Evolutionary conservation across 2,797 vertebrate species (phyloP).

Genomic region (Notoglanidium macrostoma): DNA sequence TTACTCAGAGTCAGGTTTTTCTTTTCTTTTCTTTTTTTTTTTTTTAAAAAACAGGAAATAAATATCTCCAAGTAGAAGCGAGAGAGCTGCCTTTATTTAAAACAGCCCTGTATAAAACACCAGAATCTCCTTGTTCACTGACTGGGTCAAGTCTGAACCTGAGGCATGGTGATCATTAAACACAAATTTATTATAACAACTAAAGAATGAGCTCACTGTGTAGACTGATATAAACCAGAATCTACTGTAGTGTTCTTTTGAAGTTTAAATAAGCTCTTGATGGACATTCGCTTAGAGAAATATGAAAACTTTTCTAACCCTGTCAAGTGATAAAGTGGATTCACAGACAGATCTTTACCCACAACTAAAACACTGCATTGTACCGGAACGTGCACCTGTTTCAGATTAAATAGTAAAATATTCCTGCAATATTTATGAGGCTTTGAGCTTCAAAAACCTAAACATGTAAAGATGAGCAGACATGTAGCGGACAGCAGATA

Average conservation of each 20-base stretch:
- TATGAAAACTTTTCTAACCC: constrained; percentile 31
- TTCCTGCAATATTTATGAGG: constrained; percentile 49
- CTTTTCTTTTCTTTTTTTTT: not conserved
- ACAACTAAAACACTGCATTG: constrained; percentile 10
- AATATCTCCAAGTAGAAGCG: not conserved
- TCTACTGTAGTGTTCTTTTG: not conserved
- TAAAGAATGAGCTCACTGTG: constrained; percentile 12
- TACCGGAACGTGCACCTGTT: constrained; percentile 44
- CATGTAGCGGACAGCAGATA: not conserved
- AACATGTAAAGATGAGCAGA: constrained; percentile 36
- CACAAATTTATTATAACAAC: constrained; percentile 22
- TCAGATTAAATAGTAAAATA: constrained; percentile 44
- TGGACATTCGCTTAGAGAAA: constrained; percentile 20
- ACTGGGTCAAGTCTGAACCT: constrained; percentile 1
- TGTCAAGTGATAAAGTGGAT: constrained; percentile 23
- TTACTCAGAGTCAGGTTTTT: not conserved
- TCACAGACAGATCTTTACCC: constrained; percentile 16
- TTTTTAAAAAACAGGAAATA: not conserved
- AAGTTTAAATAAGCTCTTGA: constrained; percentile 20
- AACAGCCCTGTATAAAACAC: not conserved
- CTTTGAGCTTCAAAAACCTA: constrained; percentile 25
- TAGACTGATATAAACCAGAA: constrained; percentile 27
- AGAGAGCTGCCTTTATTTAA: not conserved
- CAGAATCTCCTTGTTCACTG: not conserved
- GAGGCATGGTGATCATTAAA: constrained; percentile 23